Evolutionary conservation across 2,888 invertebrate species (phyloP), one percentile per base, ranked within the genome.

Genomic region (Venusia cambrica): DNA sequence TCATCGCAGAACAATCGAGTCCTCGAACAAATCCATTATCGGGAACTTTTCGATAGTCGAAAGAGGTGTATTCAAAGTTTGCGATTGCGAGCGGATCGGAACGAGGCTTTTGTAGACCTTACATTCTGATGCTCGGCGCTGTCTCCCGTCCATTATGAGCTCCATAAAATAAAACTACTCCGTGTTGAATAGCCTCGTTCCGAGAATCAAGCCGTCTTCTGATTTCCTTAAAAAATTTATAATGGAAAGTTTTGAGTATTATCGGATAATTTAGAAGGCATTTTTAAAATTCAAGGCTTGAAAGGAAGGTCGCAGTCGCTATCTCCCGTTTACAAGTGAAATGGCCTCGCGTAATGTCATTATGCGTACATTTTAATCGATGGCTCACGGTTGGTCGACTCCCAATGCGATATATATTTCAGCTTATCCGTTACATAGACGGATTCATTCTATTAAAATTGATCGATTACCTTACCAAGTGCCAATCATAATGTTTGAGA

Each of bases 1-100:
- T 87, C 84, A 87, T 84, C 74, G 78, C 65, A 57, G 83, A 83
- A 85, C 87, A 84, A 85, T 87, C 68, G 83, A 74, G 75, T 79
- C 71, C 73, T 76, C 73, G 73, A 76, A 81, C 81, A 73, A 81
- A 85, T 84, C 84, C 77, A 85, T 87, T 87, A 85, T 83, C 65
- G 73, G 58, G 69, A 85, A 84, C 81, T 85, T 85, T 85, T 85
- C 80, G 83, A 85, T 85, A 78, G 78, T 77, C 77, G 73, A 80
- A 81, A 79, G 78, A 80, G 80, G 78, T 81, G 74, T 81, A 79
- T 80, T 77, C 75, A 69, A 77, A 81, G 73, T 81, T 81, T 61
- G 65, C 62, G 66, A 76, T 72, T 68, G 72, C 62, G 61, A 71
- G 66, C 71, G 73, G 73, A 73, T 69, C 64, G 62, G 59, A 54